A percentile compares a stretch with the other conserved stretches of the same genome.
Evolutionary conservation across 2,797 vertebrate genomes (phyloP).

Genomic region (Sebastiscus albofasciatus): DNA sequence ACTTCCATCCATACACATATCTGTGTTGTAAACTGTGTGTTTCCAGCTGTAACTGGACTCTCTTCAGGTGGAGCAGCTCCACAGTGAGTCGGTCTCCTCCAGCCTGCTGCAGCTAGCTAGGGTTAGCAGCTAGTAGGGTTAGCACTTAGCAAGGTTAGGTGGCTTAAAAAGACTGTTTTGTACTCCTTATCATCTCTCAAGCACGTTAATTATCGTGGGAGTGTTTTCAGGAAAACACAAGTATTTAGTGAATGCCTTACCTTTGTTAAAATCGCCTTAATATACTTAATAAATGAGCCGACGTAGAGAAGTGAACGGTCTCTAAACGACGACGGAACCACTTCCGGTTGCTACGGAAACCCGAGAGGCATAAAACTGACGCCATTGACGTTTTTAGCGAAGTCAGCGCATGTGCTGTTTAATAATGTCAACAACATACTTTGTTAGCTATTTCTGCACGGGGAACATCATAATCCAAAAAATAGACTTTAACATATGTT

Average conservation of each 20-base stretch:
- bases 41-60: neutral
- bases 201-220: fast-evolving
- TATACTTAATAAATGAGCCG: neutral
- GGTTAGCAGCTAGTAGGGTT: constrained; percentile 8
- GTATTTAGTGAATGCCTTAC: constrained; percentile 12
- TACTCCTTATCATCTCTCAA: too few species aligned
- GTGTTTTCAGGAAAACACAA: neutral
- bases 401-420: neutral
- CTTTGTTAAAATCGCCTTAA: neutral
- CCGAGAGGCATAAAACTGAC: neutral
- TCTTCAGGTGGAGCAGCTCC: neutral
- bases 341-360: constrained; percentile 66
- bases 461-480: neutral
- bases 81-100: constrained; percentile 11
- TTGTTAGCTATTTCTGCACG: fast-evolving
- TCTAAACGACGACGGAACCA: neutral
- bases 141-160: too few species aligned
- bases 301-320: neutral
- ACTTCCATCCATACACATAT: too few species aligned
- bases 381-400: neutral
- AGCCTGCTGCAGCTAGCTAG: constrained; percentile 29
- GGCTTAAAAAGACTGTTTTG: neutral
- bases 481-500: too few species aligned
- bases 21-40: neutral
- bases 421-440: neutral